These are phyloP conservation scores for Andrena dorsata DNA, from an alignment of 2,888 invertebrate genomes.

Conservation along the genomic window DNA sequence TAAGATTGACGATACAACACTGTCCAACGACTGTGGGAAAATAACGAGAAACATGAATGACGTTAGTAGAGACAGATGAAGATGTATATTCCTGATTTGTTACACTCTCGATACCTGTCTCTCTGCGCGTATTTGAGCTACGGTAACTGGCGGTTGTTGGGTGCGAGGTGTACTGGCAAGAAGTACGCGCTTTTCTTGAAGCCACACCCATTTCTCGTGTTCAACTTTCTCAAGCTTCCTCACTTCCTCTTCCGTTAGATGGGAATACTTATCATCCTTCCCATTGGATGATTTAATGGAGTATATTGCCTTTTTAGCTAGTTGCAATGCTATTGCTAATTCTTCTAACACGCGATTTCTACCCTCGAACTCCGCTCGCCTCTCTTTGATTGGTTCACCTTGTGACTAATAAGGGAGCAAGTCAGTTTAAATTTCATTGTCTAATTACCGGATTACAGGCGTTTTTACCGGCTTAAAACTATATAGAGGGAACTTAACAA, in stretches of 20 bases:
- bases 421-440: background rate
- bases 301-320: conserved; percentile 93
- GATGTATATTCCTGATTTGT: conserved; percentile 76
- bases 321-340: conserved; percentile 91
- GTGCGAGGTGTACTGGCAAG: conserved; percentile 89
- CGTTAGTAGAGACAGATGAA: background rate
- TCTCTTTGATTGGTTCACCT: conserved; percentile 95
- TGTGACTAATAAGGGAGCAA: conserved; percentile 86
- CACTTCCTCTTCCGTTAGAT: conserved; percentile 93
- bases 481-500: too few relatives aligned
- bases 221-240: conserved; percentile 91
- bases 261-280: conserved; percentile 91
- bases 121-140: conserved; percentile 92
- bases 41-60: conserved; percentile 13
- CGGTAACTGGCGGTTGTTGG: conserved; percentile 91
- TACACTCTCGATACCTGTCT: conserved; percentile 88
- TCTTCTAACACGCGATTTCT: conserved; percentile 93
- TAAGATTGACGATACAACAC: conserved; percentile 89
- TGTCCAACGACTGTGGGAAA: conserved; percentile 86
- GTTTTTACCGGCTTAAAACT: too few relatives aligned
- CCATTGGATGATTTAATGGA: conserved; percentile 86
- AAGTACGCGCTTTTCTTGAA: conserved; percentile 91
- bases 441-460: too few relatives aligned
- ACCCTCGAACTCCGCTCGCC: conserved; percentile 92
- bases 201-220: conserved; percentile 88